Evolutionary conservation across 2,113 vertebrate genomes (phyloP).

Genomic region (Rhodinocichla rosea): DNA sequence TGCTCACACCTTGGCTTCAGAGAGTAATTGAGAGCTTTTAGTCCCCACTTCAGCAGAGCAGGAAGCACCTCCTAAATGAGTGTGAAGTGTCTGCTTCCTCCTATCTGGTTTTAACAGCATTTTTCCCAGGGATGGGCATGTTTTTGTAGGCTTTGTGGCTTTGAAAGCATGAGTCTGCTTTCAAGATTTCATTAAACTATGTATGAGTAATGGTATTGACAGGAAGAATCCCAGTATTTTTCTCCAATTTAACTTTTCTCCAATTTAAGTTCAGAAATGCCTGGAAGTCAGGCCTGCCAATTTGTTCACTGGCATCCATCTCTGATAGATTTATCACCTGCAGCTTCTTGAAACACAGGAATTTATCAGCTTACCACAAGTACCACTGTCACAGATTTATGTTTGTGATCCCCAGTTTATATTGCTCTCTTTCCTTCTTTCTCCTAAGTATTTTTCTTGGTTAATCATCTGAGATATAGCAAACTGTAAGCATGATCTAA

Average conservation of each 20-base stretch:
- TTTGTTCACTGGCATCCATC: neutral
- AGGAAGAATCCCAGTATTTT: neutral
- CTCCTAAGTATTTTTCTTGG: neutral
- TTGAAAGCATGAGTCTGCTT: neutral
- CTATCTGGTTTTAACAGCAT: neutral
- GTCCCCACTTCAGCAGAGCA: neutral
- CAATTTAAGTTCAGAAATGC: neutral
- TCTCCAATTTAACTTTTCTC: neutral
- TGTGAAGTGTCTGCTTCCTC: neutral
- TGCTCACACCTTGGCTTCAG: neutral
- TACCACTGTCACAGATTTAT: neutral
- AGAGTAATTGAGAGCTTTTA: neutral
- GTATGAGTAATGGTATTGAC: neutral
- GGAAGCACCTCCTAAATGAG: neutral
- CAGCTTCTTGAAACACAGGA: neutral
- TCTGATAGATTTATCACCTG: neutral
- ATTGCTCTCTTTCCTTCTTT: neutral
- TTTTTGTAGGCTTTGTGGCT: neutral
- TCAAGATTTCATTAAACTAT: neutral
- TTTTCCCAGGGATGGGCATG: neutral
- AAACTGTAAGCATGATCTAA: neutral
- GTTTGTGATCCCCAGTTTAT: neutral
- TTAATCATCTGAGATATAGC: neutral
- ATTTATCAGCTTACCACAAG: neutral
- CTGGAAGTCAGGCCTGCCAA: neutral